phyloP scores from a whole-genome alignment of 2,888 invertebrate genomes.

The Thereva unica region DNA sequence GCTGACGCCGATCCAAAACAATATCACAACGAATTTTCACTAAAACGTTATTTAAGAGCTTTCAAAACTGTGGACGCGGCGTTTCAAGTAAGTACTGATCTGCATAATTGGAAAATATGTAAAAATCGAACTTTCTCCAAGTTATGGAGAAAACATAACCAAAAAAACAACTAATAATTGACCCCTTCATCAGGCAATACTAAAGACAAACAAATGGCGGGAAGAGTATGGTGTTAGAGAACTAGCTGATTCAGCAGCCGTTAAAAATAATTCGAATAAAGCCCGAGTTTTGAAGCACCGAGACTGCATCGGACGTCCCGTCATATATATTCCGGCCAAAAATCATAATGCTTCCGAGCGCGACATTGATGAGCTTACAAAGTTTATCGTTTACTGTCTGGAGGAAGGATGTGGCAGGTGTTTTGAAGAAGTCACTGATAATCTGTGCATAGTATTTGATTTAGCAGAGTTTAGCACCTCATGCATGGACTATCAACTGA shows the following conservation, averaged over 20 bases:
- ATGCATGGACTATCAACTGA: constrained; percentile 80
- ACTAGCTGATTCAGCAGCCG: constrained; percentile 60
- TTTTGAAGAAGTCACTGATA: constrained; percentile 79
- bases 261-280: constrained; percentile 67
- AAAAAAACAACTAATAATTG: constrained; percentile 24
- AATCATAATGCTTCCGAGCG: constrained; percentile 72
- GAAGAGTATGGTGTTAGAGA: constrained; percentile 70
- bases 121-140: constrained; percentile 10
- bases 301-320: constrained; percentile 74
- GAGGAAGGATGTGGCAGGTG: constrained; percentile 77
- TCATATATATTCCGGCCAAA: constrained; percentile 77
- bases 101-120: background rate
- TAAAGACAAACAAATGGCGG: constrained; percentile 82
- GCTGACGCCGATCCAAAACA: constrained; percentile 73
- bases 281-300: constrained; percentile 72
- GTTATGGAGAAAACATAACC: background rate
- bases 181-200: constrained; percentile 64
- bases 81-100: constrained; percentile 65
- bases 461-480: constrained; percentile 72
- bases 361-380: constrained; percentile 75
- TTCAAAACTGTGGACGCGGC: constrained; percentile 75
- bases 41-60: constrained; percentile 72
- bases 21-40: constrained; percentile 75
- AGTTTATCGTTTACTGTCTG: constrained; percentile 77
- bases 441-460: constrained; percentile 79